Evolutionary conservation across 1,140 invertebrate genomes (phyloP), one percentile per base, ranked within the genome.

Genomic region (Uloborus diversus): DNA sequence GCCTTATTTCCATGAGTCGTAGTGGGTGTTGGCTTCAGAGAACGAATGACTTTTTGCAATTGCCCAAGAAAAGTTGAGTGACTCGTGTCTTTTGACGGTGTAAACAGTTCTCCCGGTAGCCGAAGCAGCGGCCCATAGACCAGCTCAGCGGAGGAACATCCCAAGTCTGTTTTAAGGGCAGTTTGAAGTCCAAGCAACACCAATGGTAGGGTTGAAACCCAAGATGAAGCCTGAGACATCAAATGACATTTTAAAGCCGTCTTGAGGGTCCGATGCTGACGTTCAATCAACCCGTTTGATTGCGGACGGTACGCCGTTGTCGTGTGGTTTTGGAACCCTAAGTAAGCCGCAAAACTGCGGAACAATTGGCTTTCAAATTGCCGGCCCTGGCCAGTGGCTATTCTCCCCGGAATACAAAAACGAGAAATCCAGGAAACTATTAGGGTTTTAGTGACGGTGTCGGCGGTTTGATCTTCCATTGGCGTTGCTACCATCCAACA

Each of bases 241-340:
- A 56, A 23, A 57, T 66, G 49, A 1, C 35, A 35, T 32, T 49
- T 57, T 1, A 80, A 64, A 0, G 86, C 82, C 3, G 84, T 53
- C 79, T 89, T 89, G 5, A 89, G 69, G 32, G 83, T 61, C 2
- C 86, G 75, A 82, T 90, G 87, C 9, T 84, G 81, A 3, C 85
- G 66, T 61, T 88, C 85, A 0, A 85, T 78, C 42, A 85, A 71
- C 3, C 85, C 86, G 69, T 88, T 88, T 2, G 84, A 17, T 17
- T 83, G 81, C 17, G 85, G 86, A 42, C 86, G 84, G 32, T 80
- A 80, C 2, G 42, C 30, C 5, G 27, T 30, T n/a, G 68, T 65
- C 17, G 42, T 32, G 25, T 1, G 33, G 9, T 7, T 5, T 14
- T n/a, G 59, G 11, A 3, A 49, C 2, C 59, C 73, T 3, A 56